phyloP scores from a whole-genome alignment of 2,113 vertebrate species.

The Rhineura floridana region DNA sequence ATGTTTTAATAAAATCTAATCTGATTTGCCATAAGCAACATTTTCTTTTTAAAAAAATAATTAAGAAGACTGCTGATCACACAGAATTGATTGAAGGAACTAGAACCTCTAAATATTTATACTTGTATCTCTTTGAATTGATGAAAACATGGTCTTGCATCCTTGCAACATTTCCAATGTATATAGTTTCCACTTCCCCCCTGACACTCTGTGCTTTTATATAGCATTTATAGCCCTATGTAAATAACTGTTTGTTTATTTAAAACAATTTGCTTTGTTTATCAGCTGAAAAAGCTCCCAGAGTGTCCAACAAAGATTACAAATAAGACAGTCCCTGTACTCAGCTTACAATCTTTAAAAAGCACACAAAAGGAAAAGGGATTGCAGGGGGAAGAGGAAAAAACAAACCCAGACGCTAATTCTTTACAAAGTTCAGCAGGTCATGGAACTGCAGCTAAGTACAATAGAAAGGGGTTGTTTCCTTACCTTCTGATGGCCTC shows the following conservation, averaged over 20 bases:
- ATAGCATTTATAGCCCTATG: background rate
- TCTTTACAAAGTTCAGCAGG: no score
- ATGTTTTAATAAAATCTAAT: background rate
- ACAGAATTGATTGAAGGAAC: background rate
- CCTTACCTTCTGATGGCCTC: no score
- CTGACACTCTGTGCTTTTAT: background rate
- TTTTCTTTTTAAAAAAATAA: background rate
- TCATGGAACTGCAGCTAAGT: no score
- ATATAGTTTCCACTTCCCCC: background rate
- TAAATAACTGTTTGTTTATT: background rate
- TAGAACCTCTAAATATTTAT: background rate
- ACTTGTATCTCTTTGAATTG: background rate
- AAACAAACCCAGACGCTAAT: no score
- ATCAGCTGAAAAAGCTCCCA: no score
- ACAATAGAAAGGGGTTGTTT: no score
- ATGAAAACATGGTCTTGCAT: background rate
- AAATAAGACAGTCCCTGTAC: no score
- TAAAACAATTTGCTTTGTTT: no score
- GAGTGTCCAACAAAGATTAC: no score
- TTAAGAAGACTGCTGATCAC: background rate
- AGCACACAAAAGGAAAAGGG: no score
- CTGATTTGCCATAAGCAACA: background rate
- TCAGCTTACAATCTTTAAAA: no score
- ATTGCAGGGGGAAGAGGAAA: no score
- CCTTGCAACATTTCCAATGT: background rate